Percentiles rank a stretch among this genome's conserved stretches.
These are phyloP conservation scores for pig (Sus scrofa) DNA, from an alignment of 2,113 vertebrate species.

Conservation along the genomic window T2T-Sscrofa CM000812.6:166797001-166797500, in stretches of 20 bases:
- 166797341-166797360: not conserved
- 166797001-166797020: not conserved
- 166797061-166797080: not conserved
- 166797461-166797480: too few species aligned
- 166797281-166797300: not conserved
- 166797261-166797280: not conserved
- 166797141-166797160: not conserved
- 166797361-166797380: not conserved
- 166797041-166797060: not conserved
- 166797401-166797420: too few species aligned
- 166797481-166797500: too few species aligned
- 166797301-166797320: not conserved
- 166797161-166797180: not conserved
- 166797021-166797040: not conserved
- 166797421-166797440: too few species aligned
- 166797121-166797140: not conserved
- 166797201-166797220: not conserved
- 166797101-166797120: not conserved
- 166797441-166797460: too few species aligned
- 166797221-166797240: not conserved
- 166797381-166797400: too few species aligned
- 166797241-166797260: not conserved
- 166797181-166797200: not conserved
- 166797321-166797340: not conserved
- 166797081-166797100: not conserved